A percentile compares a stretch with the other conserved stretches of the same genome.
These are phyloP conservation scores for Galago senegalensis DNA, from an alignment of 2,797 vertebrate species.

Conservation along the genomic window DNA sequence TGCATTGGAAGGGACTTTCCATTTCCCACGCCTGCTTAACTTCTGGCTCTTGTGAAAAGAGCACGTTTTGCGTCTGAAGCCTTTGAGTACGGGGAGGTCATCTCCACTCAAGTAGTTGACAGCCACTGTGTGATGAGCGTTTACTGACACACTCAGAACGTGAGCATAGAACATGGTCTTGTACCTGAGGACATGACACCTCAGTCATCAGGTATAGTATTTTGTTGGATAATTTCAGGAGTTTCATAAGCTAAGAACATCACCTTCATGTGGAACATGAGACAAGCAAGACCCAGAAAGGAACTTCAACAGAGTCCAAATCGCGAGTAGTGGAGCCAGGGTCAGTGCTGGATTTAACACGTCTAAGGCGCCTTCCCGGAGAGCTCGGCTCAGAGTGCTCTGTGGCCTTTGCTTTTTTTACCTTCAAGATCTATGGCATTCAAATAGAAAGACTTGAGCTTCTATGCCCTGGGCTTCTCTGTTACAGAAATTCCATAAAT, in stretches of 20 bases:
- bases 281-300: neutral
- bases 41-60: neutral
- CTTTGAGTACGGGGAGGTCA: neutral
- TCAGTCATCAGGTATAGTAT: neutral
- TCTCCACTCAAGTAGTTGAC: neutral
- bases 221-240: neutral
- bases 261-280: neutral
- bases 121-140: neutral
- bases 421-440: neutral
- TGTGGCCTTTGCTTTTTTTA: neutral
- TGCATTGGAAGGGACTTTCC: no score
- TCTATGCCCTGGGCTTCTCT: neutral
- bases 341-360: neutral
- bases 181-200: rapidly evolving
- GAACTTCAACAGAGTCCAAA: neutral
- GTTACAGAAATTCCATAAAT: neutral
- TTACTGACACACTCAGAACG: neutral
- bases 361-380: rapidly evolving
- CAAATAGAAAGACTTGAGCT: neutral
- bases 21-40: no score
- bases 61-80: neutral
- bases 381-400: neutral
- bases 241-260: neutral
- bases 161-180: neutral
- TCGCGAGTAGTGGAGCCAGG: no score